Evolutionary conservation across 2,113 vertebrate genomes (phyloP), one percentile per base, ranked within the genome.

Genomic region (Ophthalmolycus amberensis): DNA sequence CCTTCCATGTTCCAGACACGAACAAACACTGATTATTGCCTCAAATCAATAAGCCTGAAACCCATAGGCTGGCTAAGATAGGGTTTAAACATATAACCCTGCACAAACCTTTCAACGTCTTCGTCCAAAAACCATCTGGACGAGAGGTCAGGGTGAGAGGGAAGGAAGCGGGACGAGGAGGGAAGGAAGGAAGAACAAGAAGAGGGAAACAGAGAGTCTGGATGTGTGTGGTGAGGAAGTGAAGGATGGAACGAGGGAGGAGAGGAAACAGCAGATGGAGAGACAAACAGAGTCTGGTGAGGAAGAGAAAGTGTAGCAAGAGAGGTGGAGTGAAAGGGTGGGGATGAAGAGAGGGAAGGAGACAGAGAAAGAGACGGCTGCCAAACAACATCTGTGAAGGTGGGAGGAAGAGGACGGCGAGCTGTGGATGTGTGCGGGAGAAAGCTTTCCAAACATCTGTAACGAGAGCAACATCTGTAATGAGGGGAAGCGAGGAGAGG

Each of bases 311-410:
- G 37, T 37, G 64, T 14, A 70, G 62, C 42, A 7, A n/a, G 62
- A 56, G 20, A 34, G 25, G 42, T 25, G 63, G 34, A 66, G 62
- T 11, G 37, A 16, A 40, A 76, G 59, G 22, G 34, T 3, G 29
- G 38, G 59, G 52, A 78, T 54, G 48, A 20, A 42, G 66, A 52
- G 60, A 78, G 38, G 40, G 22, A 22, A 52, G 34, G 71, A 2
- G 9, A 65, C 48, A 25, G 60, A 79, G 56, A 22, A 52, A 75
- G 70, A 64, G 46, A 48, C 37, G 50, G 59, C 54, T 48, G 54
- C 67, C 82, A 94, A 93, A 86, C 84, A 91, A 91, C 91, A 94
- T 89, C 85, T 90, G 91, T 34, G 68, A 78, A 79, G 83, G 85
- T 75, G 79, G 78, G 66, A 71, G 52, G 40, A 32, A 44, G 73